Percentiles rank a stretch among this genome's conserved stretches.
Evolutionary conservation across 2,113 vertebrate genomes (phyloP).

Genomic region (Dinomys branickii): DNA sequence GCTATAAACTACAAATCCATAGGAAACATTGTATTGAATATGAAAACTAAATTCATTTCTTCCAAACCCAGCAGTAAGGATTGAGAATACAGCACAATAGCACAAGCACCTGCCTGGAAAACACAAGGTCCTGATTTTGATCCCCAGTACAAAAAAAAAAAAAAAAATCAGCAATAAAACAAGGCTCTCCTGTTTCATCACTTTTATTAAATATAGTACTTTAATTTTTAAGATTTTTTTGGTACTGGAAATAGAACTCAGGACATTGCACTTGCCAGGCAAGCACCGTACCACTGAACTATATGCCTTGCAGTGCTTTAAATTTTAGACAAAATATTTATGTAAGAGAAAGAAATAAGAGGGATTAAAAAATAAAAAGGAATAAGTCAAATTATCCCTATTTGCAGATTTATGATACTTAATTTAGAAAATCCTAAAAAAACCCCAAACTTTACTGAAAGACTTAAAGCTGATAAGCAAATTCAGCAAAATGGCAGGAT

Average conservation of each 20-base stretch:
- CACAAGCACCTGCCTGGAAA: too few relatives aligned
- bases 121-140: too few relatives aligned
- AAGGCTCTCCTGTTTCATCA: background rate
- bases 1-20: background rate
- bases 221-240: background rate
- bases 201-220: background rate
- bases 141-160: too few relatives aligned
- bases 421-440: background rate
- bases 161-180: background rate
- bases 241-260: too few relatives aligned
- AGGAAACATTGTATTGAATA: background rate
- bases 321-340: background rate
- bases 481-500: background rate
- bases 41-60: background rate
- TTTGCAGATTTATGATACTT: background rate
- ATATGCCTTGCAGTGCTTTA: background rate
- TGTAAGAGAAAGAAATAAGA: background rate
- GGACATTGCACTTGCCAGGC: too few relatives aligned
- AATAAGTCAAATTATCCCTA: background rate
- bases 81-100: too few relatives aligned
- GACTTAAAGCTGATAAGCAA: background rate
- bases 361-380: background rate
- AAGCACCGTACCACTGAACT: too few relatives aligned
- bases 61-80: background rate
- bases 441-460: background rate